Evolutionary conservation across 2,797 vertebrate genomes (phyloP), one percentile per base, ranked within the genome.

Genomic region (Sebastes dallii): DNA sequence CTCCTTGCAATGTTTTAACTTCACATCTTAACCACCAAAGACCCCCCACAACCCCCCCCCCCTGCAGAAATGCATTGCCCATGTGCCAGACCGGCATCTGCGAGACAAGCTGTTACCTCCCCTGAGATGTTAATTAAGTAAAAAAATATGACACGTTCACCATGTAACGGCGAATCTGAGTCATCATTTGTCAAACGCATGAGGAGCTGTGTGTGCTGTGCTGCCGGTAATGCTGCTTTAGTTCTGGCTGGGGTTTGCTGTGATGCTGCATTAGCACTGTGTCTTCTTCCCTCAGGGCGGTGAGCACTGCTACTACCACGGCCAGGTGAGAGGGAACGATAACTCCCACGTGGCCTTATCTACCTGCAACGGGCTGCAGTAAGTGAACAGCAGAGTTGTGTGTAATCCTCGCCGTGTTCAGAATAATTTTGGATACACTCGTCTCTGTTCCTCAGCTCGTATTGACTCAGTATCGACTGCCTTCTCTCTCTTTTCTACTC

Each of bases 261-360:
- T 70, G 85, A 78, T 87, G 83, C 69, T 85, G 74, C 86, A 78
- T 85, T 62, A 79, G 76, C 59, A 4, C 75, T 82, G 68, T 89
- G 60, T 78, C 32, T 68, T 91, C 73, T 89, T 76, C 89, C 87
- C 90, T 75, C 68, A 99, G 99, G 99, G 98, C 4, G 98, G 98
- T 87, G 99, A 99, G 70, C 98, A 99, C 91, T 99, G 99, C 89
- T 99, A 99, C 91, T 99, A 99, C 91, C 98, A 98, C 2, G 99
- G 99, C 74, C 96, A 94, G 92, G 95, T 99, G 95, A 96, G 99
- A 94, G 97, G 97, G 25, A 91, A 96, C 66, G 89, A 96, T 73
- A 89, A 95, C 78, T 99, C 98, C 88, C 96, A 80, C 75, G 98
- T 93, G 77, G 98, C 99, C 82, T 92, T 99, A 91, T 99, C 99